phyloP scores from a whole-genome alignment of 2,797 vertebrate species.

The Enteromius unitaeniatus region DNA sequence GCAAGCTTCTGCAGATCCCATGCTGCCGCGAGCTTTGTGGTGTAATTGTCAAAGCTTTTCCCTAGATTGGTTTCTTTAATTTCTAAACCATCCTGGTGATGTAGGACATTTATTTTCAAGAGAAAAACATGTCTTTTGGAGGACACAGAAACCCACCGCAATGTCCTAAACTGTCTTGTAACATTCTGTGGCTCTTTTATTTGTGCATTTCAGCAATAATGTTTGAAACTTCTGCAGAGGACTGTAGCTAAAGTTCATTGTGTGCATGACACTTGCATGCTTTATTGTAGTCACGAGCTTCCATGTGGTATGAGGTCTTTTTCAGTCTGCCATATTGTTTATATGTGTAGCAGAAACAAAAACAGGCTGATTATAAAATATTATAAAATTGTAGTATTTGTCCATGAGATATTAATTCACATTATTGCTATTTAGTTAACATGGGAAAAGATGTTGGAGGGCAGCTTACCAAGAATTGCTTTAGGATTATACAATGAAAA shows the following conservation, averaged over 20 bases:
- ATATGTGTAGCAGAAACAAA: slow-evolving; percentile 29
- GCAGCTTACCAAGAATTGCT: neutral
- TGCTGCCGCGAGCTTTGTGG: slow-evolving; percentile 58
- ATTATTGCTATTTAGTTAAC: neutral
- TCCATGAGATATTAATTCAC: neutral
- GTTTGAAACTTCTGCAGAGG: slow-evolving; percentile 40
- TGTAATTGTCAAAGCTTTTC: slow-evolving; percentile 46
- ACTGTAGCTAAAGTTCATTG: slow-evolving; percentile 44
- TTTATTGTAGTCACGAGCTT: slow-evolving; percentile 61
- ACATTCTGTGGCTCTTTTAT: slow-evolving; percentile 47
- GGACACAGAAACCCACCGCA: slow-evolving; percentile 12
- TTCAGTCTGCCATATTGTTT: slow-evolving; percentile 46
- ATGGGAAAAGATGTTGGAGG: neutral
- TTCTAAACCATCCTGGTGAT: slow-evolving; percentile 19
- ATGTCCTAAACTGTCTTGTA: slow-evolving; percentile 34
- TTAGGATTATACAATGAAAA: neutral
- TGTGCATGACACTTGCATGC: slow-evolving; percentile 65
- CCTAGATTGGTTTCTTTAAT: slow-evolving; percentile 23
- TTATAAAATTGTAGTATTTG: neutral
- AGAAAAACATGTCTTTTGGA: slow-evolving; percentile 34
- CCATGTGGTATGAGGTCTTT: slow-evolving; percentile 47
- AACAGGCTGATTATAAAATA: neutral
- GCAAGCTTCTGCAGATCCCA: slow-evolving; percentile 66
- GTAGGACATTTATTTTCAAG: slow-evolving; percentile 31
- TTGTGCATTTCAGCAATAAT: slow-evolving; percentile 39